Evolutionary conservation across 2,888 invertebrate species (phyloP), one percentile per base, ranked within the genome.

Genomic region (Sphaeridia pumilis): DNA sequence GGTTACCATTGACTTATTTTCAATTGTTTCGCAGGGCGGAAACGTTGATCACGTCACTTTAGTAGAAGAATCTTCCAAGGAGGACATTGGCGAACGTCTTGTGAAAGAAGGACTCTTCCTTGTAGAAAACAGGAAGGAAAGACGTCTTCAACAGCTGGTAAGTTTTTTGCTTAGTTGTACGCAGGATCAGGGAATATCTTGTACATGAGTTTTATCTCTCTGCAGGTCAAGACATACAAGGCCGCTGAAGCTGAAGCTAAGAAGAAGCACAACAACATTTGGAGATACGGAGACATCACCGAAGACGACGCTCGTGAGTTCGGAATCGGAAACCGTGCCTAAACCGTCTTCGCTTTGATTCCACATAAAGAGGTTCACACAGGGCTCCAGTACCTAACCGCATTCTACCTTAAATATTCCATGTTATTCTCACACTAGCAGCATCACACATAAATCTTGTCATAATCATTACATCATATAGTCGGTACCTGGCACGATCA

Each of bases 221-320:
- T 73, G 46, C 67, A 83, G 78, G 70, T 84, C 56, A 75, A 77
- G 38, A 87, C 88, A 67, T 95, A 94, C 73, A 78, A 78, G 68
- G 80, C 79, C 53, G 89, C 92, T 42, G 87, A 94, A 71, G 83
- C 87, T 59, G 77, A 79, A 61, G 95, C 95, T 22, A 85, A 87
- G 73, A 81, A 81, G 67, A 79, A 82, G 65, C 89, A 90, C 70
- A 77, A 82, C 66, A 87, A 86, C 72, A 83, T 98, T 67, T 98
- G 97, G 97, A 84, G 87, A 69, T 97, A 97, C 70, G 98, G 98
- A n/a, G 98, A 99, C 73, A 90, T 97, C 73, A 87, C 87, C 57
- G 90, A 87, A 60, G 92, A 90, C 67, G 92, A 93, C 70, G 87
- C 87, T 44, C 77, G 77, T 66, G 82, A 82, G 68, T 82, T 82